phyloP scores from a whole-genome alignment of 2,888 invertebrate species.

The Vannuccia rotundouncinata region DNA sequence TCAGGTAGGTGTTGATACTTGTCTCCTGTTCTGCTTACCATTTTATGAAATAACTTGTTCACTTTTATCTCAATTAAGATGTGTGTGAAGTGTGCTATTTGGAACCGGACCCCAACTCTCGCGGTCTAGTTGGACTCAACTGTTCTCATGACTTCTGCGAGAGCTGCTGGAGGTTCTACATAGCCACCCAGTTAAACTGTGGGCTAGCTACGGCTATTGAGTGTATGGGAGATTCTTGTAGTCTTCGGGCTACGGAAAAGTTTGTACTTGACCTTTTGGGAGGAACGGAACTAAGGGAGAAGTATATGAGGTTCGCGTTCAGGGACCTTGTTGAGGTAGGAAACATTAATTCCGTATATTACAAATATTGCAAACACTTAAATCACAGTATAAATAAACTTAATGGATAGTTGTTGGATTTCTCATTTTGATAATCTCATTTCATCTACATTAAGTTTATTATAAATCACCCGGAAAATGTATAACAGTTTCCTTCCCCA shows the following conservation, averaged over 20 bases:
- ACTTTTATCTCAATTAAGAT: not conserved
- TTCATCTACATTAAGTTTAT: too few species aligned
- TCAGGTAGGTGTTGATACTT: not conserved
- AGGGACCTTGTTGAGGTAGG: slow-evolving; percentile 1
- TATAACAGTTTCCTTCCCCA: too few species aligned
- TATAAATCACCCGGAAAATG: too few species aligned
- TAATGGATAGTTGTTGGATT: too few species aligned
- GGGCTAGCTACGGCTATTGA: slow-evolving; percentile 72
- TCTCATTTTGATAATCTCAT: too few species aligned
- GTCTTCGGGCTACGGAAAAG: slow-evolving; percentile 88
- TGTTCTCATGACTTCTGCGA: slow-evolving; percentile 90
- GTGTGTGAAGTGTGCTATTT: not conserved
- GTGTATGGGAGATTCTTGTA: slow-evolving; percentile 92
- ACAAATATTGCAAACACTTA: too few species aligned
- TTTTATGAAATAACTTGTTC: not conserved
- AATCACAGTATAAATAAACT: too few species aligned
- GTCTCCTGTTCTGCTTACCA: too few species aligned
- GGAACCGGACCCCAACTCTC: not conserved
- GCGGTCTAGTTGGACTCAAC: not conserved
- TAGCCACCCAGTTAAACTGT: slow-evolving; percentile 88
- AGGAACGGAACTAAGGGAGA: slow-evolving; percentile 74
- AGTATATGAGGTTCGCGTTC: slow-evolving; percentile 89
- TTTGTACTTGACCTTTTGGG: slow-evolving; percentile 79
- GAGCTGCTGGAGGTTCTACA: slow-evolving; percentile 91
- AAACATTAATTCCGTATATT: too few species aligned